Evolutionary conservation across 2,888 invertebrate species (phyloP), one percentile per base, ranked within the genome.

Genomic region (Andrena minutula): DNA sequence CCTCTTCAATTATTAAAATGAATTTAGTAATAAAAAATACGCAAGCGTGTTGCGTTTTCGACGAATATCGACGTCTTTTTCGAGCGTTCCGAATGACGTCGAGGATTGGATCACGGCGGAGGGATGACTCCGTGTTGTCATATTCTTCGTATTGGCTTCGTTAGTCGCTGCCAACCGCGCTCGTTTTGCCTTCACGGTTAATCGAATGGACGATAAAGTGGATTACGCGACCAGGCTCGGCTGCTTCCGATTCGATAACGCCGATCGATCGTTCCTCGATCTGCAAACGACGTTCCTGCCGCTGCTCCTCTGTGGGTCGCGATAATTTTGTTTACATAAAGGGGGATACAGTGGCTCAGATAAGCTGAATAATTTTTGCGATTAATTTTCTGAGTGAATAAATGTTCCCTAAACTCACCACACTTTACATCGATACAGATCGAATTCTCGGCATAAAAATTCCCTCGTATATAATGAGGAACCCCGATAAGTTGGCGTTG

Each of bases 171-270:
- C 63, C 79, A 75, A 74, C 82, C 79, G 71, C 79, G 78, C 85
- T 81, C 87, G 72, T 85, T 87, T 87, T 77, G 82, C 74, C 82
- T 86, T 75, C 72, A 71, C 70, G 58, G 87, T 82, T 87, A 87
- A 87, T 87, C 83, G 80, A 87, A 79, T 87, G 72, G 79, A 49
- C 80, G 79, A 79, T 85, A 87, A 87, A 87, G 75, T 84, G 79
- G 87, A 87, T 87, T 87, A 87, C 72, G 87, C 78, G 82, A 68
- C 82, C 79, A 76, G 82, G 61, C 79, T 86, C 80, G 76, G 79
- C 81, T 76, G 78, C 73, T 70, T 73, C 75, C 81, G 83, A 87
- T 80, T 83, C 82, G 68, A 85, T 85, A 81, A 82, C 79, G 64
- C 56, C 79, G 75, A 85, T 87, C 81, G 85, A 77, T 79, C 75